Evolutionary conservation across 2,797 vertebrate genomes (phyloP).

Genomic region (Brachyrhaphis roseni): DNA sequence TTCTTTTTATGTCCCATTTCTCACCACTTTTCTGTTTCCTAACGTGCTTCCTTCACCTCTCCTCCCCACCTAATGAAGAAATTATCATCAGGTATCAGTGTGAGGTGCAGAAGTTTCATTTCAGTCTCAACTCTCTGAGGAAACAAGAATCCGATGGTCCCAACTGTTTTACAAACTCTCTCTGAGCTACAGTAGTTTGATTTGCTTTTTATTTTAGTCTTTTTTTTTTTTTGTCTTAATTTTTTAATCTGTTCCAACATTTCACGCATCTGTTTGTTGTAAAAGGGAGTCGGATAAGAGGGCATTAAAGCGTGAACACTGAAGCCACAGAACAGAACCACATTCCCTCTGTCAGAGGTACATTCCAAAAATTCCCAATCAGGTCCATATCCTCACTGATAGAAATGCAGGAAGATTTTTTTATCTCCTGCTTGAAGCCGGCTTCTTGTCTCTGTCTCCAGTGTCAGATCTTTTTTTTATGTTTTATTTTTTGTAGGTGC

Average conservation of each 20-base stretch:
- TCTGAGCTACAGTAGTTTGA: neutral
- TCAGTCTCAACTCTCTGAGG: constrained; percentile 28
- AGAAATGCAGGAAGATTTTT: constrained; percentile 3
- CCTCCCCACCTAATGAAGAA: constrained; percentile 29
- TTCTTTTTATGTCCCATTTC: neutral
- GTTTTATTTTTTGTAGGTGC: neutral
- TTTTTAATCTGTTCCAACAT: constrained; percentile 41
- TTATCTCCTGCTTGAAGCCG: neutral
- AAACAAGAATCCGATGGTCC: constrained; percentile 30
- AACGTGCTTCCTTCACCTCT: constrained; percentile 26
- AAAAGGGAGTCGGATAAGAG: constrained; percentile 21
- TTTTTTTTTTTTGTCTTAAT: constrained; percentile 21
- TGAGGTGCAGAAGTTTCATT: constrained; percentile 46
- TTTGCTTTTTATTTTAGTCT: constrained; percentile 16
- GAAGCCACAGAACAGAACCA: neutral
- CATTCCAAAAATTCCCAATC: constrained; percentile 14
- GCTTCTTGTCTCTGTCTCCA: neutral
- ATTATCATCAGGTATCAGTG: constrained; percentile 40
- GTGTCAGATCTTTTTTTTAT: neutral
- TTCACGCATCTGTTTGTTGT: constrained; percentile 29
- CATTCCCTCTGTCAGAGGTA: neutral
- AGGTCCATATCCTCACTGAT: constrained; percentile 7
- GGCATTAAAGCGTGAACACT: neutral
- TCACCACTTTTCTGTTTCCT: neutral
- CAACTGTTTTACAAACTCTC: neutral